Conservation (phyloP, 2,113 vertebrate species). For the Hemiprocne comata region DNA sequence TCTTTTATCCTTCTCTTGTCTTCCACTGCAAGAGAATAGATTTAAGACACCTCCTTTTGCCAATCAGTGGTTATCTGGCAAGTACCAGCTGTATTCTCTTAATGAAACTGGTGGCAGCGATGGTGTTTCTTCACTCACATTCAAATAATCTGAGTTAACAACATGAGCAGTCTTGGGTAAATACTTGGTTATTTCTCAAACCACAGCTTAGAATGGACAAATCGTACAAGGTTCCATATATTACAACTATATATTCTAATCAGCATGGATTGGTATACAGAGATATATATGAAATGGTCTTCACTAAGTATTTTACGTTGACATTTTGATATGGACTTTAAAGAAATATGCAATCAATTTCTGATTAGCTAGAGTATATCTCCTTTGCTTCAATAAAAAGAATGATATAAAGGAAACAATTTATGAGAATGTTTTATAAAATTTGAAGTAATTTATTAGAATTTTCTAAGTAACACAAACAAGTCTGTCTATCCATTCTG, state of each 20-base stretch:
- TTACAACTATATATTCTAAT: neutral
- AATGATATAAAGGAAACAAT: neutral
- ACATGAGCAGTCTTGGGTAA: neutral
- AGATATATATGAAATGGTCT: neutral
- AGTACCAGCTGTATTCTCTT: neutral
- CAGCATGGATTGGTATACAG: neutral
- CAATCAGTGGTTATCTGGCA: neutral
- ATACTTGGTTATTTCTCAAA: neutral
- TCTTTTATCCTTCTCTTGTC: neutral
- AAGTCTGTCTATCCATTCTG: neutral
- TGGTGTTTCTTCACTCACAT: neutral
- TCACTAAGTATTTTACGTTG: neutral
- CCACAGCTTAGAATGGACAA: neutral
- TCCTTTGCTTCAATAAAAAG: neutral
- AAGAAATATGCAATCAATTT: neutral
- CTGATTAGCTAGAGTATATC: neutral
- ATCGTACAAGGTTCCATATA: neutral
- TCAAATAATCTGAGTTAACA: neutral
- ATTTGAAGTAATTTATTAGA: neutral
- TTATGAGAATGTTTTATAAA: neutral
- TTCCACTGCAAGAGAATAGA: neutral
- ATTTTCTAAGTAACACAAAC: neutral
- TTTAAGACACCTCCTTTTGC: neutral
- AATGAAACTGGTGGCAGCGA: neutral
- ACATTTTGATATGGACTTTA: neutral